Conservation (phyloP, 2,888 invertebrate species). For the Drosophila emarginata region DNA sequence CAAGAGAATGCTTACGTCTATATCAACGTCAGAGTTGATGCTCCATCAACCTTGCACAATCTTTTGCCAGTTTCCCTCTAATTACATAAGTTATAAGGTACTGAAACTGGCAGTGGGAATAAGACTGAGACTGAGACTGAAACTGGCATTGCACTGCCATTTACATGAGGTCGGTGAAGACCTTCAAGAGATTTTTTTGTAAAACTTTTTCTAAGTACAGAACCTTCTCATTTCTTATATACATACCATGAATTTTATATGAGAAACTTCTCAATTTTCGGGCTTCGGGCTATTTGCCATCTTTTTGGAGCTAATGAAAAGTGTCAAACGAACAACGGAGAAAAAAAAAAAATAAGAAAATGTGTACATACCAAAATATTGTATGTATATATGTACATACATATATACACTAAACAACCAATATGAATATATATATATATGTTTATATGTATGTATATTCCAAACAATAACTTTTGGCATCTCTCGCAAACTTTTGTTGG, state of each 20-base stretch:
- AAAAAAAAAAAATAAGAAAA: background rate
- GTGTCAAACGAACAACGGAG: conserved; percentile 10
- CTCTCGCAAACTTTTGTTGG: background rate
- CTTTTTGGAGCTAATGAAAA: conserved; percentile 15
- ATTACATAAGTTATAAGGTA: conserved; percentile 8
- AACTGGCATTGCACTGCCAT: background rate
- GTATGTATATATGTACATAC: conserved; percentile 1
- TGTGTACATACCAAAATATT: background rate
- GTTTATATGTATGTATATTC: background rate
- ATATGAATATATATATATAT: conserved; percentile 1
- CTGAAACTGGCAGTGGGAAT: background rate
- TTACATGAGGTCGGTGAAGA: background rate
- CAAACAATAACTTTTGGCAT: conserved; percentile 6
- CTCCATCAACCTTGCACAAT: conserved; percentile 11
- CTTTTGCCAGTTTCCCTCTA: conserved; percentile 6
- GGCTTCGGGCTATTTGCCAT: conserved; percentile 6
- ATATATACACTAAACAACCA: background rate
- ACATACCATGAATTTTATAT: background rate
- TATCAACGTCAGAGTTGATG: background rate
- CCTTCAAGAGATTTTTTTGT: conserved; percentile 6
- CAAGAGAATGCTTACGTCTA: conserved; percentile 1
- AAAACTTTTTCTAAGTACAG: background rate
- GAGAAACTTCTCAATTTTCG: conserved; percentile 6
- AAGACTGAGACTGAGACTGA: too few relatives aligned
- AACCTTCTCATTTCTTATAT: background rate